A percentile compares a stretch with the other conserved stretches of the same genome.
Conservation (phyloP, 1,140 invertebrate species). For the Drosophila malerkotliana region DNA sequence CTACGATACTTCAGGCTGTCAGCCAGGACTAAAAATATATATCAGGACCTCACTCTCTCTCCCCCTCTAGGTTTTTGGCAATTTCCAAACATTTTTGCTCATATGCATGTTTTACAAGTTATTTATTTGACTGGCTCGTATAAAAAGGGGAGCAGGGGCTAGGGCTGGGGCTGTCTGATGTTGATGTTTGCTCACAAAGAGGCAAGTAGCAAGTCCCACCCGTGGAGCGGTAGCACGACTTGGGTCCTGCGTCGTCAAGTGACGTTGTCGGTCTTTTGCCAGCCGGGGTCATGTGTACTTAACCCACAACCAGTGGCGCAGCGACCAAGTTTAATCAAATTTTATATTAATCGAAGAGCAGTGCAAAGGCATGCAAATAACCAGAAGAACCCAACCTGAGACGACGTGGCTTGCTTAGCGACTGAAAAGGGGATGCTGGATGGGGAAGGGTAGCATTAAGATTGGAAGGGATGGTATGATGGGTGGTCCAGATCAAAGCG, state of each 20-base stretch:
- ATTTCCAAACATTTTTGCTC: constrained; percentile 82
- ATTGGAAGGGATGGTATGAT: no score
- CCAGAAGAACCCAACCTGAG: constrained; percentile 54
- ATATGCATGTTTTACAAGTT: constrained; percentile 83
- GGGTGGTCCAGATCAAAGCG: constrained; percentile 40
- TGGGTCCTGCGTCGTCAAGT: not conserved
- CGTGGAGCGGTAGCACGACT: constrained; percentile 14
- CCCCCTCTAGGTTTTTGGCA: constrained; percentile 53
- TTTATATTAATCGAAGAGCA: constrained; percentile 82
- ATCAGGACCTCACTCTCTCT: not conserved
- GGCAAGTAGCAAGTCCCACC: constrained; percentile 26
- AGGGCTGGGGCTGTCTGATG: not conserved
- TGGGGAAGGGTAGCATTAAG: not conserved
- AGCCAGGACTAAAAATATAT: constrained; percentile 9
- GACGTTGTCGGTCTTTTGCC: constrained; percentile 39
- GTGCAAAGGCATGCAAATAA: constrained; percentile 80
- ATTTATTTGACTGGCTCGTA: constrained; percentile 71
- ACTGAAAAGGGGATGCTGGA: not conserved
- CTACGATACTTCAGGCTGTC: constrained; percentile 47
- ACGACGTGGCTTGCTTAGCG: constrained; percentile 38
- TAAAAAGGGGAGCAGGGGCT: not conserved
- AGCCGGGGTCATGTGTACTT: constrained; percentile 75
- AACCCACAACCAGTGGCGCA: constrained; percentile 60
- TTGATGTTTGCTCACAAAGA: constrained; percentile 20
- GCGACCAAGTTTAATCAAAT: constrained; percentile 80